These are phyloP conservation scores for Aproaerema taeniolella DNA, from an alignment of 2,888 invertebrate species.

Conservation along the genomic window DNA sequence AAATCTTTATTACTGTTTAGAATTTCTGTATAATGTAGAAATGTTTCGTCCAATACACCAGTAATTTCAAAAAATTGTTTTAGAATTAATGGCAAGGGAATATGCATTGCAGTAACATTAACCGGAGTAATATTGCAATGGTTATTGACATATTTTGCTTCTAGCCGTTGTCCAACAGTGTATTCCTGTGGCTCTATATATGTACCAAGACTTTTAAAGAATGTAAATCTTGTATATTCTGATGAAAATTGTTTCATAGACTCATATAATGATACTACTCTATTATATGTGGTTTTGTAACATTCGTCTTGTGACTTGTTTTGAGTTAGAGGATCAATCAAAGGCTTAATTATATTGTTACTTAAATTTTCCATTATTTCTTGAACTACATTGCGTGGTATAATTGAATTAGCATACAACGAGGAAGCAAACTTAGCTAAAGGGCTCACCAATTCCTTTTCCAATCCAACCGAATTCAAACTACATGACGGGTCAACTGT, in stretches of 20 bases:
- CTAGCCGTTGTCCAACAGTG: neutral
- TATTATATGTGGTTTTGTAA: too few species aligned
- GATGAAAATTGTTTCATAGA: neutral
- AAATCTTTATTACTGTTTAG: neutral
- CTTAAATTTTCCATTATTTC: neutral
- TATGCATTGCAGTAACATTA: neutral
- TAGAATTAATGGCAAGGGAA: neutral
- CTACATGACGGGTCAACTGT: too few species aligned
- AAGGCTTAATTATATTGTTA: constrained; percentile 1
- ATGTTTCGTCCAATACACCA: constrained; percentile 4
- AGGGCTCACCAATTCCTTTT: too few species aligned
- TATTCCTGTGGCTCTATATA: neutral
- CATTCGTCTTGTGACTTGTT: too few species aligned
- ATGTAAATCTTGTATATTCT: neutral
- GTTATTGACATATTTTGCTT: neutral
- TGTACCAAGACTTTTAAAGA: neutral
- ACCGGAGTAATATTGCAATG: neutral
- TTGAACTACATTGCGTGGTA: constrained; percentile 14
- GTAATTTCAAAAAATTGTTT: neutral
- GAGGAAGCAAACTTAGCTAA: constrained; percentile 4
- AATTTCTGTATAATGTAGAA: neutral
- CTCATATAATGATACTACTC: too few species aligned
- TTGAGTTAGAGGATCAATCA: constrained; percentile 4
- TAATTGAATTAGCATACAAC: constrained; percentile 12
- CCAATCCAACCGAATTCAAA: too few species aligned